Evolutionary conservation across 2,113 vertebrate species (phyloP).

Genomic region (Benthochromis sp.): DNA sequence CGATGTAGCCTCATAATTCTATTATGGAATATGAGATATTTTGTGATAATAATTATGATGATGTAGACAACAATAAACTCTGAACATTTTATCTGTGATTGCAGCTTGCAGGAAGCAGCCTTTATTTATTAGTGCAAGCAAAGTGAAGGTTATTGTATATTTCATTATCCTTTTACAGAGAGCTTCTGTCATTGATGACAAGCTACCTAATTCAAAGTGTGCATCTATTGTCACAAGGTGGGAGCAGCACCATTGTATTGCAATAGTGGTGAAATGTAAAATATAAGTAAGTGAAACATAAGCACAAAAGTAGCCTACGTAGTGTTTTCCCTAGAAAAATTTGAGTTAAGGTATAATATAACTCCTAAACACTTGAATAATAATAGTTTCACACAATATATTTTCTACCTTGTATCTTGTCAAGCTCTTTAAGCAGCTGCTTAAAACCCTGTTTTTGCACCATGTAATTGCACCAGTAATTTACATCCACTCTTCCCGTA

Average conservation of each 20-base stretch:
- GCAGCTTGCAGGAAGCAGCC: background rate
- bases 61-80: background rate
- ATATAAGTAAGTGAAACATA: background rate
- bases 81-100: background rate
- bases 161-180: background rate
- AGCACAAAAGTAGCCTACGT: background rate
- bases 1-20: background rate
- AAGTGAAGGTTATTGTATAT: background rate
- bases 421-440: background rate
- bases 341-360: background rate
- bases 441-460: background rate
- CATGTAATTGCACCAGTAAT: background rate
- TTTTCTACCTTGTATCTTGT: background rate
- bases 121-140: background rate
- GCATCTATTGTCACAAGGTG: background rate
- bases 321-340: background rate
- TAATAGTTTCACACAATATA: background rate
- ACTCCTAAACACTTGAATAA: background rate
- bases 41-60: background rate
- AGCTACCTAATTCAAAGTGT: background rate
- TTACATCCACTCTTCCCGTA: background rate
- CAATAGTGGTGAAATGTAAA: background rate
- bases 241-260: background rate
- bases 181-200: background rate
- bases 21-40: rapidly evolving